Evolutionary conservation across 2,113 vertebrate species (phyloP), one percentile per base, ranked within the genome.

Genomic region (Marcusenius ussheri): DNA sequence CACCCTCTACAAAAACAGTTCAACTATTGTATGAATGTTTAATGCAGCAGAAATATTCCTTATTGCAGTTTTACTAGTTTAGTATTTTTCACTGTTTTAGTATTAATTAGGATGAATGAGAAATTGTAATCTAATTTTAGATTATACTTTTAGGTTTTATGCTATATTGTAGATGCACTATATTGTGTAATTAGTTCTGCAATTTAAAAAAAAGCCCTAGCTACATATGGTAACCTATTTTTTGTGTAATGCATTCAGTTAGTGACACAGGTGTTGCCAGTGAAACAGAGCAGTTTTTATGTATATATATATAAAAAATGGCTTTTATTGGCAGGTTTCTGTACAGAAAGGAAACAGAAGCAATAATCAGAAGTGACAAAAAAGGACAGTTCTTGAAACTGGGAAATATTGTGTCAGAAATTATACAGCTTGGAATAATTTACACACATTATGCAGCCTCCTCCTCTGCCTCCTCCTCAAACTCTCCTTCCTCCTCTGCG

Each of bases 401-500:
- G 87, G 83, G 87, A 66, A 93, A 21, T 31, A 58, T 89, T 92
- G 88, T 88, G 49, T 19, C 47, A 87, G 89, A 91, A 89, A 92
- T 90, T 91, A 83, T 91, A 92, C 91, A 93, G 91, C 91, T 70
- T 53, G 88, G 50, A 89, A 89, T 42, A 46, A 89, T 89, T 91
- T 74, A 90, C 86, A 90, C 49, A 77, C 45, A 91, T 94, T 94
- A 96, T 4, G 94, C 95, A 31, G 94, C 84, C 17, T 96, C 95
- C 21, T 96, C 96, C 3, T 95, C 95, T 0, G 91, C 95, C 39
- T 96, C 95, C 89, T 99, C 98, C 90, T 99, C 98, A 27, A 98
- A 99, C 94, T 99, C 98, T 0, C 98, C 98, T 93, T 99, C 98
- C 92, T 99, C 98, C 90, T 99, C 98, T 0, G 98, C 98, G 0